Conservation (phyloP, 2,797 vertebrate genomes). For the Mycteria americana region DNA sequence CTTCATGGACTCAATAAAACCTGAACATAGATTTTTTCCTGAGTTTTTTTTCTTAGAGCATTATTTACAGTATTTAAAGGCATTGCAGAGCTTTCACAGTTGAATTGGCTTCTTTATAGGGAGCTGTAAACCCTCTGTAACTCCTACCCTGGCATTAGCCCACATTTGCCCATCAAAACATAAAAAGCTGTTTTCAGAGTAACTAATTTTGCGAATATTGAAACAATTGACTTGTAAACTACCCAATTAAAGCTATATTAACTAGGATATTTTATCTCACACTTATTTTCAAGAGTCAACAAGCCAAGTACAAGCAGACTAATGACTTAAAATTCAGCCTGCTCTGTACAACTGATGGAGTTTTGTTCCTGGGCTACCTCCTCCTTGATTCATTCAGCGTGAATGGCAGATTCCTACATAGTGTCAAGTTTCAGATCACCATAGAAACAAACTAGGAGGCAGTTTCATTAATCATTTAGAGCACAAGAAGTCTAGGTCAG, state of each 20-base stretch:
- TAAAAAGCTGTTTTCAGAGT: background rate
- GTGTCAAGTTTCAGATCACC: conserved; percentile 96
- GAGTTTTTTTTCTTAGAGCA: background rate
- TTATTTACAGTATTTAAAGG: background rate
- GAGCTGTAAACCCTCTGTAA: background rate
- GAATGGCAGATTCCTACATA: conserved; percentile 94
- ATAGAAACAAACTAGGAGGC: conserved; percentile 97
- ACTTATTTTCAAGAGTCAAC: conserved; percentile 35
- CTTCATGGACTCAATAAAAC: background rate
- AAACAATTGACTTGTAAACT: conserved; percentile 27
- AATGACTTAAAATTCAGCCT: conserved; percentile 56
- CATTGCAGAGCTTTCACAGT: background rate
- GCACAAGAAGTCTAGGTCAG: conserved; percentile 98
- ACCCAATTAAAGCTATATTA: conserved; percentile 38
- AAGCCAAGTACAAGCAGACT: conserved; percentile 26
- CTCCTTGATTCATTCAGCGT: conserved; percentile 75
- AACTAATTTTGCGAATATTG: conserved; percentile 27
- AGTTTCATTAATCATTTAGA: conserved; percentile 99
- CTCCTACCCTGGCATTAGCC: background rate
- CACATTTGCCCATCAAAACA: background rate
- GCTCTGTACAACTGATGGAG: conserved; percentile 40
- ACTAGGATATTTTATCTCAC: conserved; percentile 20
- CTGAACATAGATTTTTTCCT: background rate
- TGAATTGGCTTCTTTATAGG: background rate
- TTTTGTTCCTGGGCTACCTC: conserved; percentile 63